These are phyloP conservation scores for Charanyca ferruginea DNA, from an alignment of 2,888 invertebrate species.

Conservation along the genomic window DNA sequence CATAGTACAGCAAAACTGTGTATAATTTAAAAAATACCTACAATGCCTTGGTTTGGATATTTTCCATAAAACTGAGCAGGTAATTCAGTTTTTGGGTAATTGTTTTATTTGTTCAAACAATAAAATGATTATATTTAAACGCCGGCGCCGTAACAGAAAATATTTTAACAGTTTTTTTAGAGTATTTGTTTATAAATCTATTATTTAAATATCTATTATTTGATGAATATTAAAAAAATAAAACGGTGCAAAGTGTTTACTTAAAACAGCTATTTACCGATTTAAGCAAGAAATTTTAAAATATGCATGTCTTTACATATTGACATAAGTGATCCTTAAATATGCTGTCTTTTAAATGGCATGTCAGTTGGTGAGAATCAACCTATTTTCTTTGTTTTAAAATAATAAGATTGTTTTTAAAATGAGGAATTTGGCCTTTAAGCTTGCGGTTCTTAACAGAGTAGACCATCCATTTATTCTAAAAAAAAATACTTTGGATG, in stretches of 20 bases:
- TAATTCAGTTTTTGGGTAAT: background rate
- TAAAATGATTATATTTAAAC: constrained; percentile 22
- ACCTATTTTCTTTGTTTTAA: background rate
- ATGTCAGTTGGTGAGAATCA: constrained; percentile 8
- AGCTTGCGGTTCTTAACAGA: too few species aligned
- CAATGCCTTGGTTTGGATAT: background rate
- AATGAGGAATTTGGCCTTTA: background rate
- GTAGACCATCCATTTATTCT: background rate
- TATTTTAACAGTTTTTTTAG: constrained; percentile 18
- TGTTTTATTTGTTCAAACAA: constrained; percentile 8
- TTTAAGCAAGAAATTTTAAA: constrained; percentile 33
- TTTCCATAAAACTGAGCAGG: background rate
- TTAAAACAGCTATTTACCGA: constrained; percentile 17
- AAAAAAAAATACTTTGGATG: background rate
- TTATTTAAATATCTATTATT: constrained; percentile 21
- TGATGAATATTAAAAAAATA: constrained; percentile 29
- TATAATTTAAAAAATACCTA: too few species aligned
- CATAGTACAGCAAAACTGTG: too few species aligned
- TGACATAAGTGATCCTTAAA: constrained; percentile 27
- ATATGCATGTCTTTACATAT: constrained; percentile 46
- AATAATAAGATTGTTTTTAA: background rate
- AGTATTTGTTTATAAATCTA: constrained; percentile 16
- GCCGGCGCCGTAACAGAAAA: constrained; percentile 12
- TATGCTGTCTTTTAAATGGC: constrained; percentile 27
- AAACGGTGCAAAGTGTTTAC: constrained; percentile 33